Evolutionary conservation across 2,797 vertebrate genomes (phyloP).

Genomic region (Silurus lanzhouensis): DNA sequence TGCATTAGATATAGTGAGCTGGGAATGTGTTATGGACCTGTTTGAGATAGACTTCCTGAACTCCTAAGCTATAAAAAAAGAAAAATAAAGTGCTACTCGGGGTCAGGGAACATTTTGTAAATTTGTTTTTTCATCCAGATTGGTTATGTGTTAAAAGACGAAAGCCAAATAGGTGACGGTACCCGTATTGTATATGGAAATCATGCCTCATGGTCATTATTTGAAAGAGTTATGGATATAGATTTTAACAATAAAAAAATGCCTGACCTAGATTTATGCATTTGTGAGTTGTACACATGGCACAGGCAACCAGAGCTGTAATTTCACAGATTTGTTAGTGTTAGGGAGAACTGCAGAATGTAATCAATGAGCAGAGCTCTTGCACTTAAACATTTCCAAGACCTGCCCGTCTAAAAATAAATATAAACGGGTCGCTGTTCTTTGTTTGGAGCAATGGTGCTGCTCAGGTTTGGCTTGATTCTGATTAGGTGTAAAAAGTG

Average conservation of each 20-base stretch:
- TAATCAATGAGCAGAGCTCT: conserved; percentile 27
- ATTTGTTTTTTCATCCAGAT: background rate
- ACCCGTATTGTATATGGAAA: background rate
- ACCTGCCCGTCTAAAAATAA: conserved; percentile 40
- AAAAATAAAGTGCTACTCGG: background rate
- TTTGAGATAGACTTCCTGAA: background rate
- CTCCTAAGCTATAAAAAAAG: background rate
- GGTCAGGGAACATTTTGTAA: background rate
- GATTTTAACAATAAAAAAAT: background rate
- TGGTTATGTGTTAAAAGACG: background rate
- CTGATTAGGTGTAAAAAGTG: conserved; percentile 31
- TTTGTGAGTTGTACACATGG: conserved; percentile 6
- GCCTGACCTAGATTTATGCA: background rate
- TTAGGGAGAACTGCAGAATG: conserved; percentile 37
- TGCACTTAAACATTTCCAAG: conserved; percentile 29
- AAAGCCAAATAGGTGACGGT: background rate
- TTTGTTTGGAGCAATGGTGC: conserved; percentile 26
- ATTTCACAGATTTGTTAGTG: conserved; percentile 37
- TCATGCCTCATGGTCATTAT: conserved; percentile 2
- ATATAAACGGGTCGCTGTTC: conserved; percentile 35
- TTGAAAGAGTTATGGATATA: background rate
- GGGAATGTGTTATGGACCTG: background rate
- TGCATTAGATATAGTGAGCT: background rate
- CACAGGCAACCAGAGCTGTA: background rate
- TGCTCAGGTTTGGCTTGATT: conserved; percentile 25